Conservation (phyloP, 2,113 vertebrate species). For the Porphyrio hochstetteri region DNA sequence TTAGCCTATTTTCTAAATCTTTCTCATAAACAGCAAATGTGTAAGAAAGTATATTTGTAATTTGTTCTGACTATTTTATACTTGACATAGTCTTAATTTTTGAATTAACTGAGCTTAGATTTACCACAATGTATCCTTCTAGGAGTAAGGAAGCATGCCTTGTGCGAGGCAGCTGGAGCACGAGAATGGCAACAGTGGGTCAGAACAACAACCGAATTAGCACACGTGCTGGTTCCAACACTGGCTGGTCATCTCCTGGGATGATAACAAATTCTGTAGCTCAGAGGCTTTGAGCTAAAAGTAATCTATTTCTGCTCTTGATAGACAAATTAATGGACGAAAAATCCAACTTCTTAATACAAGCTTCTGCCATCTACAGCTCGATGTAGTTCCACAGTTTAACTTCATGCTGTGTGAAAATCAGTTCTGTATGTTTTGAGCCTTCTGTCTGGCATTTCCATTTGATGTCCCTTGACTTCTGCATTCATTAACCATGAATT, state of each 20-base stretch:
- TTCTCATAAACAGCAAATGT: not conserved
- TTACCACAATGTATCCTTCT: not conserved
- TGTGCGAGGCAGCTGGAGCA: not conserved
- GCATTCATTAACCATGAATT: not conserved
- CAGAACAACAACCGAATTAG: rapidly evolving
- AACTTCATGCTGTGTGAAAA: not conserved
- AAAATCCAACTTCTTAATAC: not conserved
- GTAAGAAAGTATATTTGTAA: not conserved
- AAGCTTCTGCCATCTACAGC: not conserved
- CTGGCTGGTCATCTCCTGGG: not conserved
- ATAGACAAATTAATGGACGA: not conserved
- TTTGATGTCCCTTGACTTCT: not conserved
- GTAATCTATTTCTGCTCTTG: not conserved
- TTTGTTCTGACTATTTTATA: not conserved
- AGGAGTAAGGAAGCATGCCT: not conserved
- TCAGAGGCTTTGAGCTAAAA: not conserved
- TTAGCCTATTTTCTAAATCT: not conserved
- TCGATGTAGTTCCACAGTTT: not conserved
- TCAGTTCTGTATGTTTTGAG: not conserved
- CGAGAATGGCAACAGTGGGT: not conserved
- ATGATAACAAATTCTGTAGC: not conserved
- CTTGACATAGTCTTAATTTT: not conserved
- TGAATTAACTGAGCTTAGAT: not conserved
- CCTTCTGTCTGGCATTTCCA: not conserved
- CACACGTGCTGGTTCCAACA: rapidly evolving